Percentiles rank a stretch among this genome's conserved stretches.
These are phyloP conservation scores for Sminthurinus aureus DNA, from an alignment of 2,888 invertebrate genomes.

Conservation along the genomic window DNA sequence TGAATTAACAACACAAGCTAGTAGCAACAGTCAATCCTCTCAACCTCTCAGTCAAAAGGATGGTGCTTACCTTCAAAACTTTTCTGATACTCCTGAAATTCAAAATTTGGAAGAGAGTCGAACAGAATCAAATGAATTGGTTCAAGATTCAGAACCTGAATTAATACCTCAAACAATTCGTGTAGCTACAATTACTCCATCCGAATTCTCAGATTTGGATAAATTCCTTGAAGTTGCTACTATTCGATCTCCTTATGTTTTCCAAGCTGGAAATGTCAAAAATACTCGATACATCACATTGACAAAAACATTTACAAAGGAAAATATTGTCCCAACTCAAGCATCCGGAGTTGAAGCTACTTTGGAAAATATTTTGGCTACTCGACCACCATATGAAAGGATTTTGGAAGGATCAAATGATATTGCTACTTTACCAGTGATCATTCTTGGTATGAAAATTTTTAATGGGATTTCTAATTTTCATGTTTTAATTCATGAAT, in stretches of 20 bases:
- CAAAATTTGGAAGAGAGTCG: conserved; percentile 54
- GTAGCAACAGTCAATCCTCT: conserved; percentile 37
- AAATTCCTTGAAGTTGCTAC: conserved; percentile 81
- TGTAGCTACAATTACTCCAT: conserved; percentile 87
- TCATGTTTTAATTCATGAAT: too few species aligned
- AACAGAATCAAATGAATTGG: conserved; percentile 57
- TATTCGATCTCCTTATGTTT: conserved; percentile 87
- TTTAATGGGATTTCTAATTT: too few species aligned
- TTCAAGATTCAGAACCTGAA: conserved; percentile 52
- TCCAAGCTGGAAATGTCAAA: conserved; percentile 85
- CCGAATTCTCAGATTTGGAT: conserved; percentile 83
- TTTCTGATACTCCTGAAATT: conserved; percentile 46
- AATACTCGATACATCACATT: conserved; percentile 88
- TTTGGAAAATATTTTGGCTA: conserved; percentile 81
- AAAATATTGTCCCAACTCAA: conserved; percentile 57
- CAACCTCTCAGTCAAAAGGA: conserved; percentile 34
- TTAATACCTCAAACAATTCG: conserved; percentile 79
- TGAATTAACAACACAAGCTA: conserved; percentile 42
- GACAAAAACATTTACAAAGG: conserved; percentile 65
- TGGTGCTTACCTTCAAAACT: conserved; percentile 47
- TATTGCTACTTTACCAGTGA: conserved; percentile 82
- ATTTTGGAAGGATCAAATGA: conserved; percentile 66
- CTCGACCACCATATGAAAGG: conserved; percentile 82
- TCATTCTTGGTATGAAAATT: too few species aligned
- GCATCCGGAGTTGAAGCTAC: conserved; percentile 54